A percentile compares a stretch with the other conserved stretches of the same genome.
These are phyloP conservation scores for Cyphomyrmex costatus DNA, from an alignment of 1,140 invertebrate species.

Conservation along the genomic window DNA sequence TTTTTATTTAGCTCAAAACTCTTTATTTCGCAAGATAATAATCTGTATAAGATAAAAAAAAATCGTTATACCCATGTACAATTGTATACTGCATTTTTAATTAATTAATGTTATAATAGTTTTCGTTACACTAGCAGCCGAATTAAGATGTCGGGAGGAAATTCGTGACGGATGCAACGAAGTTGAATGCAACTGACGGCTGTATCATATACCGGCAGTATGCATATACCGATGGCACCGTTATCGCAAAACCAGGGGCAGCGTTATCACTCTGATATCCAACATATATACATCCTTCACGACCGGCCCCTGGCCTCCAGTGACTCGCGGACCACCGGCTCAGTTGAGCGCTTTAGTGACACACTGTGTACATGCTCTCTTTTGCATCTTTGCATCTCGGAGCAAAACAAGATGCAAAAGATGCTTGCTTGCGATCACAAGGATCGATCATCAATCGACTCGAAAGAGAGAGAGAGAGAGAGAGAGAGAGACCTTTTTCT, in stretches of 20 bases:
- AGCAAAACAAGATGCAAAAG: too few species aligned
- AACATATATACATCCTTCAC: constrained; percentile 82
- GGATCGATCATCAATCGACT: neutral
- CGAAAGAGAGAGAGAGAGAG: neutral
- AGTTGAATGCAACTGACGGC: constrained; percentile 32
- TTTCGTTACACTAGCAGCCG: neutral
- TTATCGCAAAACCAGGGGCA: constrained; percentile 79
- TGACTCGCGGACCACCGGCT: constrained; percentile 80
- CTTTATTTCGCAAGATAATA: neutral
- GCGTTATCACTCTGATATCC: constrained; percentile 84
- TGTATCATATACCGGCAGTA: constrained; percentile 64
- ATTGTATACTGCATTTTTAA: neutral
- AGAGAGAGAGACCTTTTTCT: too few species aligned
- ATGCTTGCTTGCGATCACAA: constrained; percentile 2
- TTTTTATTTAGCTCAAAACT: neutral
- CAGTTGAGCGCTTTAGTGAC: constrained; percentile 71
- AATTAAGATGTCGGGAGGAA: constrained; percentile 1
- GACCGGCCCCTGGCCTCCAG: constrained; percentile 79
- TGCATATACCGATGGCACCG: constrained; percentile 50
- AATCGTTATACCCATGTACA: neutral
- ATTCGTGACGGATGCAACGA: constrained; percentile 25
- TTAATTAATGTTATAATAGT: neutral
- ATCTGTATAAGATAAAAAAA: neutral
- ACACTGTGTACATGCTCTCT: neutral
- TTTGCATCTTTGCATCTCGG: constrained; percentile 14